Evolutionary conservation across 2,113 vertebrate genomes (phyloP), one percentile per base, ranked within the genome.

Genomic region (Hoplias malabaricus): DNA sequence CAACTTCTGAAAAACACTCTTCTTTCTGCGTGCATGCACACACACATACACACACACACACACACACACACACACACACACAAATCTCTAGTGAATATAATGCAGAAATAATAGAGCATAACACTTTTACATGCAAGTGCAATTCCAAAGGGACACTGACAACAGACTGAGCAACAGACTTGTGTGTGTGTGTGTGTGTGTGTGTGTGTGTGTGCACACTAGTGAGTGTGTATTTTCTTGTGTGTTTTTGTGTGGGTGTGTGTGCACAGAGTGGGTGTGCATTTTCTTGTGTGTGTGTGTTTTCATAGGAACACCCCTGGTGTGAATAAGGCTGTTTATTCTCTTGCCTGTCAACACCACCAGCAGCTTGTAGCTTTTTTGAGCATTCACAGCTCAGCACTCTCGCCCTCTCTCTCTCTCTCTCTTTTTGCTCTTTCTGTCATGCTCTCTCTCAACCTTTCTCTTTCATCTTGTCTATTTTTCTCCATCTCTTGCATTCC

Each of bases 341-440:
- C 63, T 59, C 42, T 23, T 53, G 76, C 73, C 75, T 75, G 79
- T 61, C 72, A 38, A 9, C 69, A 68, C 77, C 76, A 80, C 75
- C 84, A 74, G 70, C 19, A 65, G 73, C 73, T 71, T 42, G 29
- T 69, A 67, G 77, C 33, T 31, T 53, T 59, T 46, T 10, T 40
- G n/a, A 12, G 38, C 16, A 73, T 38, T 14, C 36, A 54, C 61
- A 50, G 16, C 25, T 27, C 56, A 36, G 16, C 43, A 43, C 38
- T 25, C 25, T 10, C 34, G 19, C 12, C 10, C 9, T 31, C 67
- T 48, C 16, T 19, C 38, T 61, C 14, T 16, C n/a, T 46, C 43
- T 46, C n/a, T 63, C 31, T n/a, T 36, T 34, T 25, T 12, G 16
- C 19, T 73, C 43, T 5, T n/a, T n/a, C n/a, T n/a, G n/a, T n/a